These are phyloP conservation scores for Parnassius apollo DNA, from an alignment of 2,888 invertebrate genomes.

Conservation along the genomic window DNA sequence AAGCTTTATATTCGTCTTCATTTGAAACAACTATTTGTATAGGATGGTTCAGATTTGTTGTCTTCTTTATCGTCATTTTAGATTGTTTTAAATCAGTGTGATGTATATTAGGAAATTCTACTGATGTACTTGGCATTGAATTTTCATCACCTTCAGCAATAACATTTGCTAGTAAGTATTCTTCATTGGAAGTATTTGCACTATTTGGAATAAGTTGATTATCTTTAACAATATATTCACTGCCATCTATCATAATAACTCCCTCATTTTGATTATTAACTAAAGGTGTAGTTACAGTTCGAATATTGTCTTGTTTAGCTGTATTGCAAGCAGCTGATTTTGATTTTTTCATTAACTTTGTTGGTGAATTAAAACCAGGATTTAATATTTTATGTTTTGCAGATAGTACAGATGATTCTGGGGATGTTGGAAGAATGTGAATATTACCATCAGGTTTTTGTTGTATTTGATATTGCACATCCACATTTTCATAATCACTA, in stretches of 20 bases:
- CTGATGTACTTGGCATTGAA: conserved; percentile 46
- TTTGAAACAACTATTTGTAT: conserved; percentile 76
- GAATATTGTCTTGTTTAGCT: conserved; percentile 44
- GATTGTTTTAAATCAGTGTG: conserved; percentile 42
- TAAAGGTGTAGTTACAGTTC: conserved; percentile 40
- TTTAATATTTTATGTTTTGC: conserved; percentile 69
- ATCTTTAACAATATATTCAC: conserved; percentile 78
- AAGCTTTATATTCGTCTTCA: conserved; percentile 74
- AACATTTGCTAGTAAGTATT: conserved; percentile 53
- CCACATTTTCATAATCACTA: conserved; percentile 54
- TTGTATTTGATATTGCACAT: conserved; percentile 59
- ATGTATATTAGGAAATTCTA: conserved; percentile 50
- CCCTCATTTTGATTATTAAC: conserved; percentile 47
- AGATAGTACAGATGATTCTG: conserved; percentile 37
- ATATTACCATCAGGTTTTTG: conserved; percentile 71
- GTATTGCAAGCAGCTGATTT: conserved; percentile 35
- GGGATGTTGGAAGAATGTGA: conserved; percentile 67
- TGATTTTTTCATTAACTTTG: conserved; percentile 40
- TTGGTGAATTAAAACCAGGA: conserved; percentile 47
- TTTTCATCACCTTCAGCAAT: conserved; percentile 47
- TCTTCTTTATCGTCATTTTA: conserved; percentile 57
- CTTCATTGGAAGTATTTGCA: conserved; percentile 35
- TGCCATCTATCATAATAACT: conserved; percentile 80
- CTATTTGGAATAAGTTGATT: conserved; percentile 56
- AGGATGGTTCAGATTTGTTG: conserved; percentile 55